Evolutionary conservation across 2,797 vertebrate genomes (phyloP), one percentile per base, ranked within the genome.

Genomic region (Labeo calbasu): DNA sequence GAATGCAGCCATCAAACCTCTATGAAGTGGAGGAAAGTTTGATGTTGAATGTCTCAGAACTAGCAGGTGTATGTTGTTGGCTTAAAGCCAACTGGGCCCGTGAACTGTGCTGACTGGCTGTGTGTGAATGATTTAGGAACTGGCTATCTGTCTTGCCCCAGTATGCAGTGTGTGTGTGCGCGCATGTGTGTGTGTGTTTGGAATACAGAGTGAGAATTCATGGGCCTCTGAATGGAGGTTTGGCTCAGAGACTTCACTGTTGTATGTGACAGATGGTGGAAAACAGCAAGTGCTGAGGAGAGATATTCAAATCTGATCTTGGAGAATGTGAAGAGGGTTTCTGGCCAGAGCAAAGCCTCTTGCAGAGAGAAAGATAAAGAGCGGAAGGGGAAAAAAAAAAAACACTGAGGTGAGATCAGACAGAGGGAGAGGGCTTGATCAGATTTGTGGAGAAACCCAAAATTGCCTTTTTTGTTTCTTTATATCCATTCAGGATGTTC

Each of bases 191-290:
- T 84, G 89, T 88, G 90, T 89, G 87, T 88, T 87, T 94, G 94
- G 94, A 95, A 93, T 92, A 93, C 90, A 81, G 93, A 93, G 94
- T 94, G 95, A 95, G 92, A 90, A 94, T 93, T 94, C 91, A 89
- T 90, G 93, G 91, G 93, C 93, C 93, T 93, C 93, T 95, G 94
- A 93, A 95, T 91, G 91, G 93, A 95, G 94, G 95, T 94, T 96
- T 96, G 95, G 93, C 94, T 95, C 94, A 92, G 93, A 95, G 95
- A 96, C 94, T 94, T 92, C 95, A 91, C 95, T 94, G 95, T 95
- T 95, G 95, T 95, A 92, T 87, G 93, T 92, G 92, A 96, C 97
- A 98, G 97, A 98, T 98, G 97, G 97, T 95, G 93, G 94, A 96
- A 96, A 96, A 93, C 92, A 93, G 95, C 95, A 95, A 95, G 95